Evolutionary conservation across 2,888 invertebrate species (phyloP).

Genomic region (Drosophila austrosaltans): DNA sequence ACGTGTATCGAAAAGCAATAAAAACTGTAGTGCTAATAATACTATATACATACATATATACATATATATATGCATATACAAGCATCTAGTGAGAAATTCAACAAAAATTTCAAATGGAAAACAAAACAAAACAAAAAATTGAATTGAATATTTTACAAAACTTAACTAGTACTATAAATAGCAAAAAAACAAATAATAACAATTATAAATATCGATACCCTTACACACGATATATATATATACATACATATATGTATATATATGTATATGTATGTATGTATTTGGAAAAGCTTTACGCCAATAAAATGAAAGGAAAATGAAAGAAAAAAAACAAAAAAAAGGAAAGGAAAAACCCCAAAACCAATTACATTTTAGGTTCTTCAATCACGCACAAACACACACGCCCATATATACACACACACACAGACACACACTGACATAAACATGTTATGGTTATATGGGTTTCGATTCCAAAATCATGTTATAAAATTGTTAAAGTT

Average conservation of each 20-base stretch:
- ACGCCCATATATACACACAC: conserved; percentile 23
- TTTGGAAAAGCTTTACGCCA: conserved; percentile 70
- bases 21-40: conserved; percentile 81
- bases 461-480: conserved; percentile 67
- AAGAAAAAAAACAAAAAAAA: background rate
- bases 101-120: conserved; percentile 18
- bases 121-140: conserved; percentile 32
- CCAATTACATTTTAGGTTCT: conserved; percentile 48
- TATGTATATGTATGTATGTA: conserved; percentile 40
- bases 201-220: conserved; percentile 50
- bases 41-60: conserved; percentile 38
- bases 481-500: conserved; percentile 71
- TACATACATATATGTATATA: conserved; percentile 38
- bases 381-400: conserved; percentile 52
- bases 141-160: conserved; percentile 27
- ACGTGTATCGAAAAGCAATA: conserved; percentile 84
- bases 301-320: conserved; percentile 43
- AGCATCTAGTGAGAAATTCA: conserved; percentile 62
- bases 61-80: conserved; percentile 30
- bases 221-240: conserved; percentile 24
- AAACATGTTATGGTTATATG: conserved; percentile 61
- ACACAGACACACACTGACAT: conserved; percentile 25
- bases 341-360: background rate
- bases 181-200: conserved; percentile 60
- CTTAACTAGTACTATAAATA: conserved; percentile 26